phyloP scores from a whole-genome alignment of 2,797 vertebrate genomes.

The Acrossocheilus wenchowensis region DNA sequence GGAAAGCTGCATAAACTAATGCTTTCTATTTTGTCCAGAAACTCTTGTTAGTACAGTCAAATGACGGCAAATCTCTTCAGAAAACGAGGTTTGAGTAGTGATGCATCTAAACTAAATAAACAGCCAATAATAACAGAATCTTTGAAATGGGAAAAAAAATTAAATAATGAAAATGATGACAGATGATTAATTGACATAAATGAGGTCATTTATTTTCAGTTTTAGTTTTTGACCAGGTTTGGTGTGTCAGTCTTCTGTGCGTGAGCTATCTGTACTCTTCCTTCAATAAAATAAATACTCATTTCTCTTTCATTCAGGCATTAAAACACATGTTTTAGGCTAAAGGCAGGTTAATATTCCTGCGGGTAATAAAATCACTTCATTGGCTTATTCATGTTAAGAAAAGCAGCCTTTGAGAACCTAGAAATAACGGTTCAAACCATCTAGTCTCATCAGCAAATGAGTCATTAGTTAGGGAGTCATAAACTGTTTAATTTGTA shows the following conservation, averaged over 20 bases:
- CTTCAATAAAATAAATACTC: neutral
- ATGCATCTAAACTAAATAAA: neutral
- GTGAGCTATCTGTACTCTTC: too few species aligned
- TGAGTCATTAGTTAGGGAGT: neutral
- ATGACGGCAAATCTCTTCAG: neutral
- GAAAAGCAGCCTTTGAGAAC: neutral
- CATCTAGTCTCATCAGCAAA: neutral
- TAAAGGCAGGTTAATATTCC: neutral
- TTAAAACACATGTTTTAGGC: neutral
- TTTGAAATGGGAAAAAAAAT: neutral
- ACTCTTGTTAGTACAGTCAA: neutral
- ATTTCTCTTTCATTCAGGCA: neutral
- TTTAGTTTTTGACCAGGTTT: too few species aligned
- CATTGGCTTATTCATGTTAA: neutral
- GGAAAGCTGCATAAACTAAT: neutral
- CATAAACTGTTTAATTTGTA: neutral
- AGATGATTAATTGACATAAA: too few species aligned
- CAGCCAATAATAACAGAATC: neutral
- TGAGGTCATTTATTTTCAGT: too few species aligned
- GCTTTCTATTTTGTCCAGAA: neutral
- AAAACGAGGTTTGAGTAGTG: neutral
- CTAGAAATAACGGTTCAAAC: neutral
- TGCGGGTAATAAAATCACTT: neutral
- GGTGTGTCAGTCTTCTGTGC: too few species aligned
- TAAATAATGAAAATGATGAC: too few species aligned